These are phyloP conservation scores for Sitta europaea DNA, from an alignment of 2,113 vertebrate species.

Conservation along the genomic window DNA sequence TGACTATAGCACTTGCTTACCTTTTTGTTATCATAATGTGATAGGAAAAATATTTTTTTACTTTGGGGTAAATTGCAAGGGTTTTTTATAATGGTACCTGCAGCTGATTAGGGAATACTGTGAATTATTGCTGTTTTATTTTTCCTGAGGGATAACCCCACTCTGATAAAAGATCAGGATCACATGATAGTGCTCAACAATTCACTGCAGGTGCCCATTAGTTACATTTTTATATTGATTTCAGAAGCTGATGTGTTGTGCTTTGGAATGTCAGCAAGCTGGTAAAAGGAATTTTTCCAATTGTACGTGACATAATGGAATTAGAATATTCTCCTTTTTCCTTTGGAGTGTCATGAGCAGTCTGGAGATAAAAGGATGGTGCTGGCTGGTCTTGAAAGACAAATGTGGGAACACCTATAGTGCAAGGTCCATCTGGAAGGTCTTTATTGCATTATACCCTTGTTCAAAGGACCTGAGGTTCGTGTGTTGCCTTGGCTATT, in stretches of 20 bases:
- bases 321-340: neutral
- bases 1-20: neutral
- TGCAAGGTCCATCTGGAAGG: neutral
- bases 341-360: neutral
- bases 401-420: neutral
- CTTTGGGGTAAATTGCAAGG: neutral
- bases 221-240: neutral
- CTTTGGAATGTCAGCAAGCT: neutral
- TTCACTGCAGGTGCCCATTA: neutral
- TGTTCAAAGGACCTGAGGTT: neutral
- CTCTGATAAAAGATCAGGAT: neutral
- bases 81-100: neutral
- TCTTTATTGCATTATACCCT: neutral
- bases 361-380: neutral
- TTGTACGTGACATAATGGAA: neutral
- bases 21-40: neutral
- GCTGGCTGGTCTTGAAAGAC: neutral
- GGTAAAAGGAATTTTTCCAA: neutral
- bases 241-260: neutral
- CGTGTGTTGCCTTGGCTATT: neutral
- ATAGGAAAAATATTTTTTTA: neutral
- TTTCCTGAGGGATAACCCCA: neutral
- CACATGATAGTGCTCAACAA: neutral
- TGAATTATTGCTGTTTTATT: neutral
- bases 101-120: neutral